Percentiles rank a stretch among this genome's conserved stretches.
phyloP scores from a whole-genome alignment of 2,888 invertebrate genomes.

The Caenorhabditis sp. region DNA sequence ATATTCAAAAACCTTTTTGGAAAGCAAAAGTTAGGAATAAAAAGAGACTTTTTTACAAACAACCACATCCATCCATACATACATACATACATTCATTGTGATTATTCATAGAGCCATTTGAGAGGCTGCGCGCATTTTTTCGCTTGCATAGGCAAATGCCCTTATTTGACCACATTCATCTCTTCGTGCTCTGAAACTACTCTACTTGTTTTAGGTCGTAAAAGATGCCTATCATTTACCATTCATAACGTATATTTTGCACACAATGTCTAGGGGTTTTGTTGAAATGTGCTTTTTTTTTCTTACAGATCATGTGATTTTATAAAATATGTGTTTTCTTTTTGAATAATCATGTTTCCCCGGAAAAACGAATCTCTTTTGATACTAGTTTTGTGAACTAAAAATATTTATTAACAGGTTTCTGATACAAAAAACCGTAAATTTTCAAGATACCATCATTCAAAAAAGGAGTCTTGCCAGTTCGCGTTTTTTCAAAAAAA shows the following conservation, averaged over 20 bases:
- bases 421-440: no score
- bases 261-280: no score
- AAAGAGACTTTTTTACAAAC: not conserved
- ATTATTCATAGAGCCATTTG: conserved; percentile 55
- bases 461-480: no score
- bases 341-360: no score
- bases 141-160: conserved; percentile 51
- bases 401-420: no score
- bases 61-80: conserved; percentile 3
- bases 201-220: not conserved
- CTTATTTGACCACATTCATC: not conserved
- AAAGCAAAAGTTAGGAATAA: not conserved
- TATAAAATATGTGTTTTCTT: no score
- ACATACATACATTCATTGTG: conserved; percentile 47
- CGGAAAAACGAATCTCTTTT: no score
- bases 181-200: not conserved
- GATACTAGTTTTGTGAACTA: no score
- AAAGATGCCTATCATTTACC: not conserved
- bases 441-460: no score
- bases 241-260: not conserved
- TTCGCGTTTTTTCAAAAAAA: no score
- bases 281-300: no score
- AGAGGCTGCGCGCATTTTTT: conserved; percentile 33
- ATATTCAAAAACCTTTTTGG: not conserved
- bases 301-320: no score